Evolutionary conservation across 2,888 invertebrate species (phyloP), one percentile per base, ranked within the genome.

Genomic region (Amphipoea oculea): DNA sequence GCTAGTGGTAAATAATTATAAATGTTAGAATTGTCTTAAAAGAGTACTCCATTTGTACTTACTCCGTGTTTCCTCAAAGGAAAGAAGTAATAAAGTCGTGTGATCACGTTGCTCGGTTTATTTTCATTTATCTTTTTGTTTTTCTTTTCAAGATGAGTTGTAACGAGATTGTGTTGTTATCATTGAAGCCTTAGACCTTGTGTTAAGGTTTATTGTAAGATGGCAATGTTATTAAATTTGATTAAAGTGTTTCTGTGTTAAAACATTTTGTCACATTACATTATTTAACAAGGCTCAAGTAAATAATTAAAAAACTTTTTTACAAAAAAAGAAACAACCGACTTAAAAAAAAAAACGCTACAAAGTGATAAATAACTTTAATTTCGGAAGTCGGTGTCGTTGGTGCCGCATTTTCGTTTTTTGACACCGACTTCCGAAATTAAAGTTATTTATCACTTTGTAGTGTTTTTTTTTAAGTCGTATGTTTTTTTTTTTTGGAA

Each of bases 71-170:
- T 1, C 0, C 4, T 73, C 36, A 69, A 79, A 81, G 71, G 70
- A 84, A 86, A 80, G 78, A 82, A 83, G 80, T 74, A 82, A 88
- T 88, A 78, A 82, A 88, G 77, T 81, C 78, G 78, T 72, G 76
- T 68, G 82, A 63, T 68, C 82, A 89, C 79, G 74, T 75, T 76
- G 68, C 63, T 54, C 42, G 72, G 60, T 79, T 86, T 88, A 82
- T 86, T 81, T 83, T 81, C 84, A 89, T 84, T 83, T 79, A 63
- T 85, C 80, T 87, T 87, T 87, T 78, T 85, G 81, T 88, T 86
- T 85, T 81, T 76, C 68, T 79, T 79, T 84, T 74, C 63, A 71
- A 67, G 71, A 63, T 74, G 60, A 83, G 84, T 36, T n/a, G 72
- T 60, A 73, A 72, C 65, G 81, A 72, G 72, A 85, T 85, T 80